Conservation (phyloP, 2,797 vertebrate genomes). For the Lithobates sylvaticus region DNA sequence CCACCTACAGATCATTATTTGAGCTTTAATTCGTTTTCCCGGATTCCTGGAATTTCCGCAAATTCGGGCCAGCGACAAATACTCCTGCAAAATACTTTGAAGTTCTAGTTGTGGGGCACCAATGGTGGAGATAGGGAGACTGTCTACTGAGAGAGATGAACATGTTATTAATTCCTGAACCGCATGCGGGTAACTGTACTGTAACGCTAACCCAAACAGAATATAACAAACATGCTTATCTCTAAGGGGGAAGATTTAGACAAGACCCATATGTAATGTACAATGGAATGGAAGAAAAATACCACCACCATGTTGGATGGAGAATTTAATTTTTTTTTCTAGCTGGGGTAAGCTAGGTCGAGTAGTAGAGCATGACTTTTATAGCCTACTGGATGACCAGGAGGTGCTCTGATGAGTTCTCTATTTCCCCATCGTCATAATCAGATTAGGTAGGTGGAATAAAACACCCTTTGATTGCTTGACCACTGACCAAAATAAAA, state of each 20-base stretch:
- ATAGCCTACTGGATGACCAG: background rate
- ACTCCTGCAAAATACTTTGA: background rate
- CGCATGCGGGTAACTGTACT: background rate
- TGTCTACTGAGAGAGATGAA: background rate
- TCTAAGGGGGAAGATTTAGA: background rate
- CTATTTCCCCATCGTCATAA: too few relatives aligned
- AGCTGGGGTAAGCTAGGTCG: too few relatives aligned
- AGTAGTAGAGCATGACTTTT: too few relatives aligned
- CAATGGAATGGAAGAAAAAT: background rate
- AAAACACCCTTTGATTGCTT: too few relatives aligned
- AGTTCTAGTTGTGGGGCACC: background rate
- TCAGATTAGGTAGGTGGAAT: too few relatives aligned
- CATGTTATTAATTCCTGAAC: background rate
- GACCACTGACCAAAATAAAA: too few relatives aligned
- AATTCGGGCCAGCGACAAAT: background rate
- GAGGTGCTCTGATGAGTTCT: background rate
- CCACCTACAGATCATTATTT: conserved; percentile 21
- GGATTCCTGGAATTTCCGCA: conserved; percentile 17
- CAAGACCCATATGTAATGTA: background rate
- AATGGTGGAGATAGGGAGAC: background rate
- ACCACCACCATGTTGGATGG: background rate
- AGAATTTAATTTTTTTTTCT: background rate
- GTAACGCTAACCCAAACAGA: conserved; percentile 10
- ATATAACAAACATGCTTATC: background rate
- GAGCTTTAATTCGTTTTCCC: conserved; percentile 25